A percentile compares a stretch with the other conserved stretches of the same genome.
Conservation (phyloP, 2,888 invertebrate species). For the Toxonevra muliebris region DNA sequence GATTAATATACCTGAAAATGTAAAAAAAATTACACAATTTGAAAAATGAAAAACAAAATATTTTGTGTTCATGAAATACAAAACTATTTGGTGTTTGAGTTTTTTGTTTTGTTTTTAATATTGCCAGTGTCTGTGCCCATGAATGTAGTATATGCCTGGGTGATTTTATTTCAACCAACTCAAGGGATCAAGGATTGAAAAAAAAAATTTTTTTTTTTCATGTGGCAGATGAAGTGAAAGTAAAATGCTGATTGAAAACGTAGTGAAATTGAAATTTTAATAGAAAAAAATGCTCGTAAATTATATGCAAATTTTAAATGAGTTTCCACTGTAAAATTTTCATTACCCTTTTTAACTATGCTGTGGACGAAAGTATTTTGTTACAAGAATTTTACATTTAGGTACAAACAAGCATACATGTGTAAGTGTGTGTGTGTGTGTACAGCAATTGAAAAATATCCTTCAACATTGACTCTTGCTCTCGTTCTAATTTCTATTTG, state of each 20-base stretch:
- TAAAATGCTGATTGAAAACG: too few species aligned
- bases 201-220: too few species aligned
- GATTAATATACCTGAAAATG: constrained; percentile 4
- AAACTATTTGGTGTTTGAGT: background rate
- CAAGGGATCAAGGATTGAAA: too few species aligned
- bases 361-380: too few species aligned
- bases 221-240: too few species aligned
- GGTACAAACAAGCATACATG: background rate
- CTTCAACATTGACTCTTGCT: background rate
- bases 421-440: background rate
- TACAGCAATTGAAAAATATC: background rate
- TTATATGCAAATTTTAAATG: too few species aligned
- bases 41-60: background rate
- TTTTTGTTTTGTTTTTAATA: background rate
- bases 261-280: too few species aligned
- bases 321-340: too few species aligned
- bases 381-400: background rate
- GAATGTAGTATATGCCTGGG: background rate
- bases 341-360: too few species aligned
- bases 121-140: too few species aligned
- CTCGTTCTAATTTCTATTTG: too few species aligned
- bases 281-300: too few species aligned
- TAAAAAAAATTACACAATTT: background rate
- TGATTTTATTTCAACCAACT: background rate
- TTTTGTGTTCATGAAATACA: background rate